Conservation (phyloP, 2,888 invertebrate species). For the Trisateles emortualis region DNA sequence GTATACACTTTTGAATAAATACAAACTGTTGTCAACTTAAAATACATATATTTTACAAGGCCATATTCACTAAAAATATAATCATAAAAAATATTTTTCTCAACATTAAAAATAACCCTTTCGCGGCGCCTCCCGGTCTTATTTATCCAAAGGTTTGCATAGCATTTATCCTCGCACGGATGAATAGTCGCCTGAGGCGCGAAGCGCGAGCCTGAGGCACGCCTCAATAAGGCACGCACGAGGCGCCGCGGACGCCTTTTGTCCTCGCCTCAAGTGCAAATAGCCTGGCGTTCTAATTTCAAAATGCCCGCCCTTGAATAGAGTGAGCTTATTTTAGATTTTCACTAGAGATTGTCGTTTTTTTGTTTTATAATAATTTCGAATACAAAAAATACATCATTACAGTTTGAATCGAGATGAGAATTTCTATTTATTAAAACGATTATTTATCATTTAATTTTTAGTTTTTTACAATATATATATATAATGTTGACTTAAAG, state of each 20-base stretch:
- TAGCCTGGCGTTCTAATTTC: conserved; percentile 80
- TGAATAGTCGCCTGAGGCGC: conserved; percentile 57
- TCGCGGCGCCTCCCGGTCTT: conserved; percentile 34
- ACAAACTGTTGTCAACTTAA: too few relatives aligned
- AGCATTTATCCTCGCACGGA: conserved; percentile 49
- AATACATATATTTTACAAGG: background rate
- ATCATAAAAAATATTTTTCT: conserved; percentile 15
- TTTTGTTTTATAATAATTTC: conserved; percentile 4
- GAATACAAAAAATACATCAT: background rate
- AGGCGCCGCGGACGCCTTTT: conserved; percentile 60
- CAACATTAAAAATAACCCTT: conserved; percentile 28
- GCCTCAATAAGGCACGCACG: conserved; percentile 67
- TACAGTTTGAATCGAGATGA: too few relatives aligned
- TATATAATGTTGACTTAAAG: too few relatives aligned
- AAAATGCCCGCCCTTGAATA: conserved; percentile 67
- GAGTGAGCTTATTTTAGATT: conserved; percentile 62
- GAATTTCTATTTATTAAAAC: too few relatives aligned
- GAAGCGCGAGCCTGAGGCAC: conserved; percentile 29
- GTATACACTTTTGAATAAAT: too few relatives aligned
- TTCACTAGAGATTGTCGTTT: conserved; percentile 43
- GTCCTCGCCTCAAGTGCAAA: conserved; percentile 76
- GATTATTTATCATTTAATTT: too few relatives aligned
- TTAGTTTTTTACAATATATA: too few relatives aligned
- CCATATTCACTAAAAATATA: background rate
- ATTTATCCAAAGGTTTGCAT: conserved; percentile 55